Base-by-base conservation (phyloP, 2,797 vertebrate genomes). In the Poecilia picta region DNA sequence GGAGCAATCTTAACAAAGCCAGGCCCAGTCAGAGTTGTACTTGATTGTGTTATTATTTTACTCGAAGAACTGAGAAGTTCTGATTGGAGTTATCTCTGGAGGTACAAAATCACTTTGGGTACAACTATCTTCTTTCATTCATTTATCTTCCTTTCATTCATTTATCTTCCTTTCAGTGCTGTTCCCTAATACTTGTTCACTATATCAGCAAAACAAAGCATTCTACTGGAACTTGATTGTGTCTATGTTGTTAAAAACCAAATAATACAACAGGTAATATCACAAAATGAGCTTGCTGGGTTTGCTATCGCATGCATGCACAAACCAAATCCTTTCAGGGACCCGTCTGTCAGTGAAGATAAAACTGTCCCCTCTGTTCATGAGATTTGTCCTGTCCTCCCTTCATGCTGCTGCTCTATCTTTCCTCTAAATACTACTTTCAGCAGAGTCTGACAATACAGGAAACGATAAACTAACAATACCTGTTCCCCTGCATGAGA, bases 331-430 rank as follows among this genome's bases (percentile, higher is more conserved):
- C 55, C 45, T 20, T 73, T 73, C 41, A 73, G 28, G 64, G 33
- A 53, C 55, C 53, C 39, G 76, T 33, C 85, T 92, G 88, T 74
- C 23, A 0, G n/a, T 72, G 75, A 49, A 85, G 93, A 93, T 93
- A 92, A 93, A 75, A 59, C 76, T 11, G 47, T 18, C 41, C 62
- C 62, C 73, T 75, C 66, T 8, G 33, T 51, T 12, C 59, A 15
- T 16, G 79, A 47, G 74, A 75, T 71, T 75, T 66, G 41, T 55
- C 33, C 73, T 70, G 23, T 70, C 23, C 66, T 70, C 23, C 25
- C 23, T 70, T 68, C 49, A 59, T 55, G 49, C 12, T 76, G 39
- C 59, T 64, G 72, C 76, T 81, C 73, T 36, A 15, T 79, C 78
- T 79, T 89, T 87, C 85, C 72, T 79, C 76, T 16, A 11, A 81